phyloP scores from a whole-genome alignment of 1,140 invertebrate species.

The Heliothis virescens region DNA sequence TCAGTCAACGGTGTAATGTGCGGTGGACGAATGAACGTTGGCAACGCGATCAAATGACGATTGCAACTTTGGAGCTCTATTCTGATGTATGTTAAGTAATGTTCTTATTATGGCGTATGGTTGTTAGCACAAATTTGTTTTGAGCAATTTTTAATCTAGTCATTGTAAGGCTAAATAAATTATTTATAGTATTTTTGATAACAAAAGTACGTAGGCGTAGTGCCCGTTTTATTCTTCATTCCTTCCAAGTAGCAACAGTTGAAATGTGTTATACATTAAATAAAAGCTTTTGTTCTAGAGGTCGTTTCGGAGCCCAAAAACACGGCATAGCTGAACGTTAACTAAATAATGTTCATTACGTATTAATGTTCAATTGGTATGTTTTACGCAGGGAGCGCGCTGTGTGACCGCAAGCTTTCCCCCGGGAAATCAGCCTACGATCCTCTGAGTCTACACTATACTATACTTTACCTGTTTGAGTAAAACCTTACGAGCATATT shows the following conservation, averaged over 20 bases:
- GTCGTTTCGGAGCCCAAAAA: not conserved
- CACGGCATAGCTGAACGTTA: conserved; percentile 37
- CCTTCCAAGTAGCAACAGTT: not conserved
- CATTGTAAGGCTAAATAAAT: no score
- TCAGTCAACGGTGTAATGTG: conserved; percentile 9
- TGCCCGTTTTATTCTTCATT: no score
- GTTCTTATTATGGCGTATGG: not conserved
- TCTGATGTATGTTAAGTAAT: no score
- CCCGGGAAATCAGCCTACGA: conserved; percentile 71
- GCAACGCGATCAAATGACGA: conserved; percentile 6
- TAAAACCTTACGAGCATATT: conserved; percentile 45
- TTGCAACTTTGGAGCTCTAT: conserved; percentile 2
- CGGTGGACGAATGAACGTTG: conserved; percentile 20
- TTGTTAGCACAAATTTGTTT: no score
- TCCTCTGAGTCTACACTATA: conserved; percentile 57
- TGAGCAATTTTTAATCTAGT: no score
- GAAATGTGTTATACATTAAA: not conserved
- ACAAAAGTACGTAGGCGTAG: no score
- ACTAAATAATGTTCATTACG: conserved; percentile 70
- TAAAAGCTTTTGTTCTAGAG: not conserved
- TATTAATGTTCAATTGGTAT: conserved; percentile 78
- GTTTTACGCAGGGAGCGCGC: conserved; percentile 57
- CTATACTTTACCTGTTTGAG: conserved; percentile 63
- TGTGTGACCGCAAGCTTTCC: conserved; percentile 57
- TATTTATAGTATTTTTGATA: no score